Evolutionary conservation across 2,797 vertebrate species (phyloP).

Genomic region (Lepidocolaptes lacrymiger): DNA sequence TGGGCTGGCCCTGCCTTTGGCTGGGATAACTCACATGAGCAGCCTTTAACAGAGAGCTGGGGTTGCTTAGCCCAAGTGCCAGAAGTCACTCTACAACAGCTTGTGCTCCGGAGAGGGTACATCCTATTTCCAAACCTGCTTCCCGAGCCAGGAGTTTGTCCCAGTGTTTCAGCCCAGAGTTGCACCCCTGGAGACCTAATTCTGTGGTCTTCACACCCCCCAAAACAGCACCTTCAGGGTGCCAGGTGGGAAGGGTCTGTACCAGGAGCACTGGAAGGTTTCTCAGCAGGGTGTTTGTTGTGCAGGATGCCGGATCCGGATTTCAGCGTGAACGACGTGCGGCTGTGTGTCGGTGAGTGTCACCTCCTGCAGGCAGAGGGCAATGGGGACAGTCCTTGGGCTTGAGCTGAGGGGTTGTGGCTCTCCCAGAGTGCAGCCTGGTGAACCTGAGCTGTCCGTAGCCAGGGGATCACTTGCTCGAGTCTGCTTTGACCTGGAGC

Average conservation of each 20-base stretch:
- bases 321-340: slow-evolving; percentile 94
- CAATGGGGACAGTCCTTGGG: accelerated
- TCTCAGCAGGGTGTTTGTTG: slow-evolving; percentile 50
- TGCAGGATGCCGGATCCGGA: slow-evolving; percentile 92
- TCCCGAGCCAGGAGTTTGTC: background rate
- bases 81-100: background rate
- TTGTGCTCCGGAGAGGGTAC: background rate
- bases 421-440: background rate
- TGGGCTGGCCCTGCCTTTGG: background rate
- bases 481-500: background rate
- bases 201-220: background rate
- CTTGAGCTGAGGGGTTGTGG: background rate
- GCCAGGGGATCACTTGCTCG: background rate
- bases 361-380: background rate
- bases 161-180: background rate
- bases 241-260: background rate
- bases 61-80: background rate
- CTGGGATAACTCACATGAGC: background rate
- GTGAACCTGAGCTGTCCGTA: background rate
- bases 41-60: background rate
- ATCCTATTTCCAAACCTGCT: background rate
- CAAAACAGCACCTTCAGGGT: background rate
- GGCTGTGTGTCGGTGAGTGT: slow-evolving; percentile 91
- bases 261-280: background rate
- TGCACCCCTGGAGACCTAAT: background rate